These are phyloP conservation scores for Bellardia bayeri DNA, from an alignment of 2,888 invertebrate species.

Conservation along the genomic window DNA sequence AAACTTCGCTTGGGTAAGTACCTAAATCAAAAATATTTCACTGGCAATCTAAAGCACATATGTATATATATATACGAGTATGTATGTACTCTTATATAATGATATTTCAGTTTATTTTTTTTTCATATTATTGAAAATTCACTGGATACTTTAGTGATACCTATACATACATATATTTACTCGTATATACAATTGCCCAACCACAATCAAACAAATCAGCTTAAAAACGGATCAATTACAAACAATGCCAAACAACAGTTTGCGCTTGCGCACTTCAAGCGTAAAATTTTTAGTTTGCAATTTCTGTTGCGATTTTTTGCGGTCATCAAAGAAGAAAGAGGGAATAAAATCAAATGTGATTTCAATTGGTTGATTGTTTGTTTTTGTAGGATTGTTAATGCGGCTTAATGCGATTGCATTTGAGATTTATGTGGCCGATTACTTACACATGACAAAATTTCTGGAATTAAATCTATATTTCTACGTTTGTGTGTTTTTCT, in stretches of 20 bases:
- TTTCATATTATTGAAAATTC: background rate
- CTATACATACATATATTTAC: background rate
- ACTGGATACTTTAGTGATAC: background rate
- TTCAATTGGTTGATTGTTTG: slow-evolving; percentile 60
- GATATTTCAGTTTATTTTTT: background rate
- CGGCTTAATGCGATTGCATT: slow-evolving; percentile 68
- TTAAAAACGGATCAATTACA: slow-evolving; percentile 69
- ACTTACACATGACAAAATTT: slow-evolving; percentile 61
- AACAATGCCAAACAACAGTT: slow-evolving; percentile 31
- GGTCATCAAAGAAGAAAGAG: slow-evolving; percentile 11
- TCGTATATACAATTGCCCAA: slow-evolving; percentile 25
- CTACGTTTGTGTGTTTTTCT: slow-evolving; percentile 1
- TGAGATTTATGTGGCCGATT: slow-evolving; percentile 63
- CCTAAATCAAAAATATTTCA: background rate
- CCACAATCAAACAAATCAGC: slow-evolving; percentile 58
- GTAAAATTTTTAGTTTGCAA: slow-evolving; percentile 52
- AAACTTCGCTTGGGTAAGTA: background rate
- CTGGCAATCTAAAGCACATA: slow-evolving; percentile 21
- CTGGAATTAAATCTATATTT: slow-evolving; percentile 33
- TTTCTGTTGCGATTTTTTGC: slow-evolving; percentile 28
- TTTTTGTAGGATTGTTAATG: slow-evolving; percentile 64
- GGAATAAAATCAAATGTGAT: slow-evolving; percentile 44
- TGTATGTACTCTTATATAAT: background rate
- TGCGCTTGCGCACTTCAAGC: slow-evolving; percentile 70
- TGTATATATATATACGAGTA: too few relatives aligned